Conservation (phyloP, 2,113 vertebrate genomes). For the Pampusana beccarii region DNA sequence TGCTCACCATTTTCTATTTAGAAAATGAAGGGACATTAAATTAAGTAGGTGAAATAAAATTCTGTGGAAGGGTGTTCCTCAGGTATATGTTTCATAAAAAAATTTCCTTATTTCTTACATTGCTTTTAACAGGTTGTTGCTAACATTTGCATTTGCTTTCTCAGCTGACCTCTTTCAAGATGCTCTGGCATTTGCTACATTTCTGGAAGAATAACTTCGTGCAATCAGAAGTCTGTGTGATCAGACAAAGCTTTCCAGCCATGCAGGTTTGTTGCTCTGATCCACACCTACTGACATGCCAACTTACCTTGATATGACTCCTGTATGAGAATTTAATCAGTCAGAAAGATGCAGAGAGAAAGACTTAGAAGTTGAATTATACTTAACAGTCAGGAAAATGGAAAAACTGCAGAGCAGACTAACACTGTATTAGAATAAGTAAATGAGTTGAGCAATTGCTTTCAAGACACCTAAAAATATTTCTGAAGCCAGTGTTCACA, state of each 20-base stretch:
- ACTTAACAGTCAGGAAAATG: not conserved
- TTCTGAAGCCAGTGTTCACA: not conserved
- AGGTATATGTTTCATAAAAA: not conserved
- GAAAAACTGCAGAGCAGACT: not conserved
- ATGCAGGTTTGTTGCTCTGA: not conserved
- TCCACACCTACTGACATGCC: slow-evolving; percentile 33
- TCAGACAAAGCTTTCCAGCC: slow-evolving; percentile 36
- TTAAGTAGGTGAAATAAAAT: not conserved
- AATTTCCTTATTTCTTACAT: not conserved
- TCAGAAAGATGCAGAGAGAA: slow-evolving; percentile 11
- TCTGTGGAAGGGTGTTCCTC: not conserved
- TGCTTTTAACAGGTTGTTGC: not conserved
- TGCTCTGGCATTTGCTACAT: slow-evolving; percentile 10
- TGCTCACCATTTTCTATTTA: not conserved
- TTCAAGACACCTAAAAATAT: not conserved
- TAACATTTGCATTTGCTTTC: slow-evolving; percentile 33
- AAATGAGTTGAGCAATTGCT: not conserved
- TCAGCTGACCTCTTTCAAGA: slow-evolving; percentile 30
- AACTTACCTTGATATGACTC: slow-evolving; percentile 24
- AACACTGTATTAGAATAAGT: not conserved
- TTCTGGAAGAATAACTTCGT: slow-evolving; percentile 53
- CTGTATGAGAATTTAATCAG: slow-evolving; percentile 35
- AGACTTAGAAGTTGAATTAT: not conserved
- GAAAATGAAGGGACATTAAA: not conserved
- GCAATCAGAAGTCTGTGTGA: slow-evolving; percentile 27